Evolutionary conservation across 2,797 vertebrate genomes (phyloP).

Genomic region (Hippopotamyrus pictus): DNA sequence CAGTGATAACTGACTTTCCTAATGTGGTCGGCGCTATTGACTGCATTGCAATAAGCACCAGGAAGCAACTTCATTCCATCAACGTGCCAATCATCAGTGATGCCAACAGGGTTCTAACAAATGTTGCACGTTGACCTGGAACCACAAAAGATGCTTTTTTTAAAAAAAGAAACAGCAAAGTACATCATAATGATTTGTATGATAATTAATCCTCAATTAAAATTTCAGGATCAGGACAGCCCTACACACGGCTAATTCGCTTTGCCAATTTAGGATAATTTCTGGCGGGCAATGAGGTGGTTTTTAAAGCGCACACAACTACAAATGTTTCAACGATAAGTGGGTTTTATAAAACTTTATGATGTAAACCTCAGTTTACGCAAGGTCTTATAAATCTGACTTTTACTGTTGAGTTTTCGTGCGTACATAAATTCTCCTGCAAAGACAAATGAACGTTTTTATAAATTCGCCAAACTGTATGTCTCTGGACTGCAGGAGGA

Average conservation of each 20-base stretch:
- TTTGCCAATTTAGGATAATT: not conserved
- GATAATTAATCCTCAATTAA: not conserved
- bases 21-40: not conserved
- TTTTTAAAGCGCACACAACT: not conserved
- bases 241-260: not conserved
- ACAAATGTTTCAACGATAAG: not conserved
- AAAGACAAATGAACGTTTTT: not conserved
- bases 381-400: not conserved
- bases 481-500: not conserved
- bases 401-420: not conserved
- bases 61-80: not conserved
- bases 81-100: not conserved
- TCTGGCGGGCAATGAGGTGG: not conserved
- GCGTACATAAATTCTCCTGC: not conserved
- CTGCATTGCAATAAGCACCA: not conserved
- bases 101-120: not conserved
- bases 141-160: not conserved
- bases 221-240: not conserved
- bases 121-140: not conserved
- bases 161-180: not conserved
- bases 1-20: not conserved
- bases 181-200: not conserved
- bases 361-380: not conserved
- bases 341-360: not conserved
- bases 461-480: not conserved